A percentile compares a stretch with the other conserved stretches of the same genome.
These are phyloP conservation scores for Bibio marci DNA, from an alignment of 2,888 invertebrate genomes.

Conservation along the genomic window DNA sequence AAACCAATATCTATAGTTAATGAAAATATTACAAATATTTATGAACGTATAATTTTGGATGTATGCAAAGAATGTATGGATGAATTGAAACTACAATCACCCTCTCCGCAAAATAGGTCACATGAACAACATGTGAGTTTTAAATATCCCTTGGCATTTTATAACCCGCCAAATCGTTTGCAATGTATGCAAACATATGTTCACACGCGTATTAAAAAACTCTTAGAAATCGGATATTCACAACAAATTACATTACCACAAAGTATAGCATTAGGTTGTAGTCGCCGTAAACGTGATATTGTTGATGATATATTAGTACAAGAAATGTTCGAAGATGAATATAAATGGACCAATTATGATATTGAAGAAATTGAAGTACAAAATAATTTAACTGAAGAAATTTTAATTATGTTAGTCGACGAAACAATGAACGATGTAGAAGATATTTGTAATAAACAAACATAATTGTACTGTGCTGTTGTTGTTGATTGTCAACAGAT, in stretches of 20 bases:
- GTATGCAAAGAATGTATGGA: slow-evolving; percentile 40
- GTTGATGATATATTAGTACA: slow-evolving; percentile 54
- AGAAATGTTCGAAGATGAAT: slow-evolving; percentile 53
- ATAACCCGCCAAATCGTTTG: slow-evolving; percentile 31
- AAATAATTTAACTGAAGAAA: neutral
- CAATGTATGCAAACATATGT: slow-evolving; percentile 31
- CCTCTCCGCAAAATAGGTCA: slow-evolving; percentile 25
- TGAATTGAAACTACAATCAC: slow-evolving; percentile 29
- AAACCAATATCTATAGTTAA: slow-evolving; percentile 15
- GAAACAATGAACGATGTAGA: neutral
- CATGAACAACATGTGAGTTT: slow-evolving; percentile 29
- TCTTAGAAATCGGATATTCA: slow-evolving; percentile 19
- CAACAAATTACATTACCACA: neutral
- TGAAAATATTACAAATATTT: slow-evolving; percentile 29
- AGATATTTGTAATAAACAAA: no score
- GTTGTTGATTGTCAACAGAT: no score
- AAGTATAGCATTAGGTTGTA: neutral
- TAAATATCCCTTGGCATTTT: slow-evolving; percentile 23
- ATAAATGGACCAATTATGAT: slow-evolving; percentile 57
- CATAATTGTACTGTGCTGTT: no score
- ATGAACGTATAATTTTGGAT: slow-evolving; percentile 41
- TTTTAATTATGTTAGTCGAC: neutral
- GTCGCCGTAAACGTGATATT: slow-evolving; percentile 45
- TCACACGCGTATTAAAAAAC: slow-evolving; percentile 33
- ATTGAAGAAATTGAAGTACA: slow-evolving; percentile 45